Base-by-base conservation (phyloP, 1,140 invertebrate genomes). In the Drosophila takahashii region DNA sequence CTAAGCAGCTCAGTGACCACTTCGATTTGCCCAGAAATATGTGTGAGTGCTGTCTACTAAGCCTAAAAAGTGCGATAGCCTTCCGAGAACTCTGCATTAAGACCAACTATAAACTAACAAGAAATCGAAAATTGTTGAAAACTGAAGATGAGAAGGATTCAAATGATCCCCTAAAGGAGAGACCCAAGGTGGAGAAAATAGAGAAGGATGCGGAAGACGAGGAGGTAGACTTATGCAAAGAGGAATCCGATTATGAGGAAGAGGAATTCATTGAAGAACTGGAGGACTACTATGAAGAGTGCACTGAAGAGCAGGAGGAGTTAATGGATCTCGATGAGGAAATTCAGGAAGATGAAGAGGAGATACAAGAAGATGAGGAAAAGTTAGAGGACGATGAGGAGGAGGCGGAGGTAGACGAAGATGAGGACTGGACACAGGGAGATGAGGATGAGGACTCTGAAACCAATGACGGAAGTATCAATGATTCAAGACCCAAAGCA, bases 71-170 rank as follows among this genome's bases (percentile, higher is more conserved):
- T 10, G 71, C 72, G n/a, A 48, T 80, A 0, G 18, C 22, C 15
- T 80, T 80, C 26, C 27, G 77, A 18, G 32, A 76, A n/a, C 59
- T 60, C 1, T 80, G 77, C 16, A 56, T 80, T 2, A 50, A 39
- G 16, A 71, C 42, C 2, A 42, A 80, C 26, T 37, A 45, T 8
- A 7, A 29, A 7, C 29, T 67, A 6, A 13, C 10, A 42, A 16
- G 15, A 5, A n/a, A 11, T 1, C 11, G 15, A 39, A 56, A 27
- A 10, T 7, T 7, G 6, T 5, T 34, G 5, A 16, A 32, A 29
- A 11, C 42, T 1, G 16, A 36, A 1, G 29, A 65, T 32, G 15
- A 45, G 8, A 36, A n/a, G 8, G 16, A 44, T 15, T 9, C 16
- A 9, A 16, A 13, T 44, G 48, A 70, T 32, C 8, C 26, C 1